phyloP scores from a whole-genome alignment of 2,113 vertebrate species.

The Spea multiplicata region DNA sequence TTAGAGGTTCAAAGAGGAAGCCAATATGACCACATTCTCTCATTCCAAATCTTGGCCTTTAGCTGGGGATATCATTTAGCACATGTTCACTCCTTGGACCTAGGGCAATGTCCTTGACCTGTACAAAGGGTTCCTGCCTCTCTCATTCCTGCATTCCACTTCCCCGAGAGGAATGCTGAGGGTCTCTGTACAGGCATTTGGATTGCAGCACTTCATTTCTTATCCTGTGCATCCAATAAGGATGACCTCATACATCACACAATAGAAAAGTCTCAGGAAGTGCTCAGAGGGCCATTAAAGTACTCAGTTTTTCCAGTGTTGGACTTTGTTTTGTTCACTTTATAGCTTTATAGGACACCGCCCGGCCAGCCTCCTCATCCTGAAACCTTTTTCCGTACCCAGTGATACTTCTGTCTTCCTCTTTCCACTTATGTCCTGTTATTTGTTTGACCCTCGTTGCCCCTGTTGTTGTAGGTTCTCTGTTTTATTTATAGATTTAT shows the following conservation, averaged over 20 bases:
- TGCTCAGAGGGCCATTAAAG: slow-evolving; percentile 16
- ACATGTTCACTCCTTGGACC: slow-evolving; percentile 15
- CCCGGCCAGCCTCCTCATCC: slow-evolving; percentile 24
- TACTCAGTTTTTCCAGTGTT: slow-evolving; percentile 36
- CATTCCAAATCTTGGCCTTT: background rate
- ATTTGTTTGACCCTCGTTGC: slow-evolving; percentile 6
- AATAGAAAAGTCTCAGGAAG: slow-evolving; percentile 47
- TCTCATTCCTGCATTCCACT: slow-evolving; percentile 22
- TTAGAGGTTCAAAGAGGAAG: background rate
- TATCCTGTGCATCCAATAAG: slow-evolving; percentile 34
- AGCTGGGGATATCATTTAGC: slow-evolving; percentile 21
- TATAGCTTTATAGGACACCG: slow-evolving; percentile 1
- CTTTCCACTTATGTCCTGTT: slow-evolving; percentile 30
- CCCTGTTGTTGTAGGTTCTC: slow-evolving; percentile 1
- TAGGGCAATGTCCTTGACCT: slow-evolving; percentile 31
- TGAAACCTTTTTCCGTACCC: slow-evolving; percentile 23
- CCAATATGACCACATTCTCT: background rate
- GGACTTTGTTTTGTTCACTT: slow-evolving; percentile 39
- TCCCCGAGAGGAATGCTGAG: slow-evolving; percentile 21
- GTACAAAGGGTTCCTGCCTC: background rate
- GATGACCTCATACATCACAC: slow-evolving; percentile 42
- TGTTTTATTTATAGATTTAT: background rate
- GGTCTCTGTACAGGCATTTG: slow-evolving; percentile 3
- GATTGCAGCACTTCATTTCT: slow-evolving; percentile 18
- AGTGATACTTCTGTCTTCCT: slow-evolving; percentile 37